Evolutionary conservation across 1,140 invertebrate species (phyloP).

Genomic region (Archegozetes longisetosus): DNA sequence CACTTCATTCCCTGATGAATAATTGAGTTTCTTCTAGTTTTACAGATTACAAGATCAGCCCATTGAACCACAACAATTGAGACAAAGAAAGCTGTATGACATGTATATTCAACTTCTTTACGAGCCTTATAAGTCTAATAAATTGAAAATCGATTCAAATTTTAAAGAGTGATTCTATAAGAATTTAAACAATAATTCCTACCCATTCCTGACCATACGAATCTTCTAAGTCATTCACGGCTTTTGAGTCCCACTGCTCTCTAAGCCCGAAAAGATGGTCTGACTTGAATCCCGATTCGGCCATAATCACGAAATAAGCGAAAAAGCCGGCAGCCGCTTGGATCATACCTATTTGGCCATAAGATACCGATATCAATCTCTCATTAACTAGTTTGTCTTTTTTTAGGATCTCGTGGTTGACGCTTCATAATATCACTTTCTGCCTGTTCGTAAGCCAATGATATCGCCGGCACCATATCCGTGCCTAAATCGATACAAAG

Average conservation of each 20-base stretch:
- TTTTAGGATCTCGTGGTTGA: slow-evolving; percentile 42
- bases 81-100: slow-evolving; percentile 49
- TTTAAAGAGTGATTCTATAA: background rate
- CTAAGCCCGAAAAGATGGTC: slow-evolving; percentile 68
- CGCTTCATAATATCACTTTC: slow-evolving; percentile 54
- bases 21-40: slow-evolving; percentile 45
- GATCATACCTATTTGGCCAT: slow-evolving; percentile 98
- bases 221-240: slow-evolving; percentile 87
- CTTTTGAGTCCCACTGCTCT: slow-evolving; percentile 88
- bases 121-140: slow-evolving; percentile 8
- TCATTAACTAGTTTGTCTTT: slow-evolving; percentile 46
- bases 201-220: slow-evolving; percentile 99
- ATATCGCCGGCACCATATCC: slow-evolving; percentile 74
- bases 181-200: slow-evolving; percentile 23
- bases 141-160: background rate
- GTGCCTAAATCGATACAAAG: slow-evolving; percentile 99
- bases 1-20: slow-evolving; percentile 48
- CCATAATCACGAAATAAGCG: slow-evolving; percentile 97
- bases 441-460: slow-evolving; percentile 48
- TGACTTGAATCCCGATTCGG: slow-evolving; percentile 91
- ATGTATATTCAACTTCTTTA: slow-evolving; percentile 41
- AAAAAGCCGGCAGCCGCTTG: slow-evolving; percentile 98
- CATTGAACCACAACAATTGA: slow-evolving; percentile 51
- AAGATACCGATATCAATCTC: slow-evolving; percentile 51
- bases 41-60: slow-evolving; percentile 51